These are phyloP conservation scores for Alaudala cheleensis DNA, from an alignment of 2,113 vertebrate species.

Conservation along the genomic window DNA sequence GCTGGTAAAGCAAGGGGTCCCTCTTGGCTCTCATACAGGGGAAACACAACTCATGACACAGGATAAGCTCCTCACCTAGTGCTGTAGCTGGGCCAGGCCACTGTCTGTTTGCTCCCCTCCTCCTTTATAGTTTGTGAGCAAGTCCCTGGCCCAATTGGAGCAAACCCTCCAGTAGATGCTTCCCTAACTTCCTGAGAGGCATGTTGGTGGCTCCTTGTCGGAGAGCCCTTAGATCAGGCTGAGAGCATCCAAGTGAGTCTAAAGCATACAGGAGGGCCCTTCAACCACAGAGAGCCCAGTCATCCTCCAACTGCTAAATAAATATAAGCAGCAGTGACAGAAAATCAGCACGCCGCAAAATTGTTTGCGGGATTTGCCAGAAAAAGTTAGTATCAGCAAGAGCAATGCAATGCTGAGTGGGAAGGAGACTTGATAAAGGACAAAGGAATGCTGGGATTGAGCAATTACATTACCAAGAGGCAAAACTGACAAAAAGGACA, in stretches of 20 bases:
- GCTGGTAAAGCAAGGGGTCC: slow-evolving; percentile 33
- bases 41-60: neutral
- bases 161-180: neutral
- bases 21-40: neutral
- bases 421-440: neutral
- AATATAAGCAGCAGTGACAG: neutral
- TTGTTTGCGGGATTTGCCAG: neutral
- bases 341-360: neutral
- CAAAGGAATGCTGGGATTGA: neutral
- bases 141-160: neutral
- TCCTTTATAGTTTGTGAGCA: neutral
- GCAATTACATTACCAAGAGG: neutral
- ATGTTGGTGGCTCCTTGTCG: neutral
- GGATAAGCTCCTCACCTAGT: neutral
- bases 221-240: slow-evolving; percentile 33
- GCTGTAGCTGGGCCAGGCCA: neutral
- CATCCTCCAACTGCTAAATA: slow-evolving; percentile 42
- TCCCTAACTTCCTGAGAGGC: slow-evolving; percentile 1
- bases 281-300: slow-evolving; percentile 5
- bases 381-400: neutral
- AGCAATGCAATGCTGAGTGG: neutral
- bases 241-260: slow-evolving; percentile 24
- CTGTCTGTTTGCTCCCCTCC: neutral
- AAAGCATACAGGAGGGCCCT: slow-evolving; percentile 42
- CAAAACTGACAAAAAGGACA: neutral